Evolutionary conservation across 2,888 invertebrate genomes (phyloP).

Genomic region (Tetramorium bicarinatum): DNA sequence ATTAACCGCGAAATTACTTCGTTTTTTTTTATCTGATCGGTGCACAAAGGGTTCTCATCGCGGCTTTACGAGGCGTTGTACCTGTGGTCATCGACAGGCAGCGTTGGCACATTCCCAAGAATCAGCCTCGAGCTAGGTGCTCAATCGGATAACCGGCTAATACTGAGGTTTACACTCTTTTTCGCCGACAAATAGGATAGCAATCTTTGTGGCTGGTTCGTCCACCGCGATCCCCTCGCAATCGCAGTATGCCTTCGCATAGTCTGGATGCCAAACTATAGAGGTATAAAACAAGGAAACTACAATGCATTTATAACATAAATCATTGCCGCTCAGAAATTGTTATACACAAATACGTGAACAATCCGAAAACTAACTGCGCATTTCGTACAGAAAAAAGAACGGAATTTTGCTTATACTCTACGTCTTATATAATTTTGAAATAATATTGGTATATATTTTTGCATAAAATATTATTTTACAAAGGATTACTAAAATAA

Average conservation of each 20-base stretch:
- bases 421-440: background rate
- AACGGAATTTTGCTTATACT: background rate
- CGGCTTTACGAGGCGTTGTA: constrained; percentile 65
- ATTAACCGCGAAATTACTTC: constrained; percentile 17
- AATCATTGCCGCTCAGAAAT: constrained; percentile 36
- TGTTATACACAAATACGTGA: background rate
- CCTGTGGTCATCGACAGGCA: constrained; percentile 53
- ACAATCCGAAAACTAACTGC: constrained; percentile 29
- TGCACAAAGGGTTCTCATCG: constrained; percentile 56
- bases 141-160: constrained; percentile 74
- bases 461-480: background rate
- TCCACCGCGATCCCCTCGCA: constrained; percentile 15
- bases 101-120: constrained; percentile 74
- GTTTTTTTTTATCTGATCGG: background rate
- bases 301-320: constrained; percentile 47
- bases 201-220: constrained; percentile 60
- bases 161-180: constrained; percentile 74
- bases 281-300: constrained; percentile 71
- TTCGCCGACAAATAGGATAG: constrained; percentile 67
- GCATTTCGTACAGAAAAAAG: background rate
- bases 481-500: background rate
- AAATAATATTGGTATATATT: background rate
- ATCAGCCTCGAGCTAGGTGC: constrained; percentile 67
- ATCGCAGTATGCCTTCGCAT: constrained; percentile 40
- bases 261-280: constrained; percentile 65